Evolutionary conservation across 2,888 invertebrate species (phyloP).

Genomic region (Agrotis segetum): DNA sequence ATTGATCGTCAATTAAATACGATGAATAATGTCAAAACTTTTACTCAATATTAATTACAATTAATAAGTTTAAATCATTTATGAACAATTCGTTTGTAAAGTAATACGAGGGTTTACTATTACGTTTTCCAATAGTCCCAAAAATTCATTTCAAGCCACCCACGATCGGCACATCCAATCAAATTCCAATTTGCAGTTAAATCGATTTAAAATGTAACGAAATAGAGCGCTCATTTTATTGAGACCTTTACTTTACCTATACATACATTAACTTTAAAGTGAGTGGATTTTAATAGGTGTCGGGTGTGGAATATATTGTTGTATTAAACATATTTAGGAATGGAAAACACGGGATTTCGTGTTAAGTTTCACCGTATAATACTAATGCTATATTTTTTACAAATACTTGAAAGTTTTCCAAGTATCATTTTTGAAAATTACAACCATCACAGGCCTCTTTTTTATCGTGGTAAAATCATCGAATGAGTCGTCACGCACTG

Average conservation of each 20-base stretch:
- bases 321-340: conserved; percentile 13
- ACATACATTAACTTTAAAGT: conserved; percentile 8
- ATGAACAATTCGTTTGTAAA: conserved; percentile 25
- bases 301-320: not conserved
- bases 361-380: not conserved
- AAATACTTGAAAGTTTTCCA: not conserved
- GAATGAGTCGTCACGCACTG: too few relatives aligned
- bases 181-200: conserved; percentile 74
- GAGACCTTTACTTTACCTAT: conserved; percentile 31
- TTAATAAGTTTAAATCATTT: conserved; percentile 40
- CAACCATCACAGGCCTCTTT: too few relatives aligned
- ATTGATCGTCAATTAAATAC: conserved; percentile 46
- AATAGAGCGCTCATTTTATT: conserved; percentile 55
- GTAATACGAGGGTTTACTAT: conserved; percentile 35
- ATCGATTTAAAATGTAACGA: conserved; percentile 70
- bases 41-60: conserved; percentile 34
- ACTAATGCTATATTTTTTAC: not conserved
- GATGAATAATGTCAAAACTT: conserved; percentile 18
- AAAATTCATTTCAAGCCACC: conserved; percentile 60
- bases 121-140: conserved; percentile 45
- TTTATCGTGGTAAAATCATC: too few relatives aligned
- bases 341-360: conserved; percentile 6
- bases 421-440: not conserved
- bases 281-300: conserved; percentile 9
- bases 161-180: conserved; percentile 69